Evolutionary conservation across 2,888 invertebrate genomes (phyloP).

Genomic region (Lycocerus yunnanus): DNA sequence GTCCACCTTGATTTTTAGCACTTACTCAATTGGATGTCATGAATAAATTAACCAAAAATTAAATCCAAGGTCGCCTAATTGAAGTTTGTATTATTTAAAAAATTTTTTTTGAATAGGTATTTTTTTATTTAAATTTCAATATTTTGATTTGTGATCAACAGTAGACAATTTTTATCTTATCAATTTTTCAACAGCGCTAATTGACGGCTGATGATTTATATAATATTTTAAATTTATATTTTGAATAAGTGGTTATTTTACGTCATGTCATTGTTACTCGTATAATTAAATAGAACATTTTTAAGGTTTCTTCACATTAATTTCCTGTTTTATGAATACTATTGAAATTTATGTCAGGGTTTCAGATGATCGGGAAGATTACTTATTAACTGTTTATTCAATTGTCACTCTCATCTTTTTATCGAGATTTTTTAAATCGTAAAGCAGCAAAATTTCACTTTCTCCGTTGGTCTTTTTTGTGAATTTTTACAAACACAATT

Average conservation of each 20-base stretch:
- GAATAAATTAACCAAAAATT: conserved; percentile 3
- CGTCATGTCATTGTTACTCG: not conserved
- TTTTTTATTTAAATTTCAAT: not conserved
- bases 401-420: not conserved
- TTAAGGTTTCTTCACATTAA: not conserved
- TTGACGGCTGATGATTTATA: no score
- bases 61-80: not conserved
- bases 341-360: not conserved
- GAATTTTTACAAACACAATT: not conserved
- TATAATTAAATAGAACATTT: not conserved
- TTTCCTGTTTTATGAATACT: not conserved
- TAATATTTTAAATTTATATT: not conserved
- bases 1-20: not conserved
- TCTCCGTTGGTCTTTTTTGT: not conserved
- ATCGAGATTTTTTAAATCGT: not conserved
- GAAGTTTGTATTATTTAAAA: not conserved
- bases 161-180: not conserved
- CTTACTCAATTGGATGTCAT: not conserved
- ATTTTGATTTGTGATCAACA: not conserved
- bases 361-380: not conserved
- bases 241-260: not conserved
- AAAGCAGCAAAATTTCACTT: not conserved
- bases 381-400: not conserved
- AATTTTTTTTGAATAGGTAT: no score
- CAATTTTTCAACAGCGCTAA: not conserved